A percentile compares a stretch with the other conserved stretches of the same genome.
phyloP scores from a whole-genome alignment of 2,888 invertebrate species.

The Perithous albicinctus region DNA sequence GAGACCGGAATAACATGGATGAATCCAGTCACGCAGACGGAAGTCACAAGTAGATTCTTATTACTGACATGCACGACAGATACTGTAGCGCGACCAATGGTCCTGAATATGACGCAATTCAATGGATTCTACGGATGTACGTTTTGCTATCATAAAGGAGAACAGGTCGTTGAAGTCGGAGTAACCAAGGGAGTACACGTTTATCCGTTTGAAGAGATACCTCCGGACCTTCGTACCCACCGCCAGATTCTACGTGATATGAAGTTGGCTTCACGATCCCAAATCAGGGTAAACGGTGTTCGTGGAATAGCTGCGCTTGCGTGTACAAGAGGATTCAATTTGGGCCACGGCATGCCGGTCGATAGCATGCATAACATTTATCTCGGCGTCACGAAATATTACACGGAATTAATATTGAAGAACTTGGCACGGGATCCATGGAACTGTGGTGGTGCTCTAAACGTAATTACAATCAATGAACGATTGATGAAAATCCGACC shows the following conservation, averaged over 20 bases:
- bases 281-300: conserved; percentile 9
- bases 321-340: conserved; percentile 1
- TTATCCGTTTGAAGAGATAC: not conserved
- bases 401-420: no score
- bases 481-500: conserved; percentile 23
- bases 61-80: conserved; percentile 12
- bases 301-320: conserved; percentile 5
- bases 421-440: not conserved
- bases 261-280: not conserved
- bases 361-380: conserved; percentile 54
- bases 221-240: not conserved
- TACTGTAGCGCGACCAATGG: conserved; percentile 24
- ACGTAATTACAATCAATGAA: not conserved
- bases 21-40: no score
- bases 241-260: not conserved
- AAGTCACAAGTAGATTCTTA: conserved; percentile 36
- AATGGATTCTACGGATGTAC: conserved; percentile 33
- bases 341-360: conserved; percentile 29
- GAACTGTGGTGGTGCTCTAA: not conserved
- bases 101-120: no score
- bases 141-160: conserved; percentile 23
- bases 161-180: not conserved
- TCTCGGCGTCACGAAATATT: conserved; percentile 53
- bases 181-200: not conserved
- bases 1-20: conserved; percentile 51